phyloP scores from a whole-genome alignment of 2,888 invertebrate species.

The Drosophila bunnanda region DNA sequence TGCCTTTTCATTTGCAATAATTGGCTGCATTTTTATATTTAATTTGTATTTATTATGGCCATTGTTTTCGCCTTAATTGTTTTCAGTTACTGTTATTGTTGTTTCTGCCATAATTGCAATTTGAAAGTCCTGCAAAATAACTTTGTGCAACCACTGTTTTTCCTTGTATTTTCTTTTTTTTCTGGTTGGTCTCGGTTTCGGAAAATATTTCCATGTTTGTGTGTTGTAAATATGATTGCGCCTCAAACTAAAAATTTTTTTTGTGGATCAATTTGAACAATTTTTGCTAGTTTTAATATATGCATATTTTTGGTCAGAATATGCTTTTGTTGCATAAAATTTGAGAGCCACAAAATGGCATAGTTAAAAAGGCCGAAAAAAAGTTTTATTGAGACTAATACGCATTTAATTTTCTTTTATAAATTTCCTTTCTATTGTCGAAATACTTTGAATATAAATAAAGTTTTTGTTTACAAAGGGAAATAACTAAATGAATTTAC shows the following conservation, averaged over 20 bases:
- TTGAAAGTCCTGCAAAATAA: slow-evolving; percentile 55
- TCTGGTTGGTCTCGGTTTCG: not conserved
- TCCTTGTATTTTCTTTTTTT: slow-evolving; percentile 26
- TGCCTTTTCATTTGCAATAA: slow-evolving; percentile 45
- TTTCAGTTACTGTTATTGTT: slow-evolving; percentile 28
- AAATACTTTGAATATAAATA: not conserved
- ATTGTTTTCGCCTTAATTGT: slow-evolving; percentile 27
- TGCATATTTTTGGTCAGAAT: slow-evolving; percentile 13
- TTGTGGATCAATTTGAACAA: slow-evolving; percentile 21
- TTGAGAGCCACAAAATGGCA: slow-evolving; percentile 8
- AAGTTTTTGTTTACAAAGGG: not conserved
- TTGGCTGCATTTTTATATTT: slow-evolving; percentile 38
- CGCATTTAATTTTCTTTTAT: slow-evolving; percentile 7
- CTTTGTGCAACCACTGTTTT: slow-evolving; percentile 6
- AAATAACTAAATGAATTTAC: not conserved
- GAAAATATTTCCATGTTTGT: slow-evolving; percentile 24
- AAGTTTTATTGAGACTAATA: slow-evolving; percentile 8
- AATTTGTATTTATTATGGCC: slow-evolving; percentile 27
- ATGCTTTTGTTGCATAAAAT: slow-evolving; percentile 7
- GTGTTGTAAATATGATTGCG: slow-evolving; percentile 12
- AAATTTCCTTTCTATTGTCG: not conserved
- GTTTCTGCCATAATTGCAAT: slow-evolving; percentile 46
- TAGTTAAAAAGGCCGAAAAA: slow-evolving; percentile 6
- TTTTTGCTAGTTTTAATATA: slow-evolving; percentile 26
- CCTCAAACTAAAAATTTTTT: slow-evolving; percentile 24